Evolutionary conservation across 2,888 invertebrate species (phyloP), one percentile per base, ranked within the genome.

Genomic region (Leptinotarsa peninsularis): DNA sequence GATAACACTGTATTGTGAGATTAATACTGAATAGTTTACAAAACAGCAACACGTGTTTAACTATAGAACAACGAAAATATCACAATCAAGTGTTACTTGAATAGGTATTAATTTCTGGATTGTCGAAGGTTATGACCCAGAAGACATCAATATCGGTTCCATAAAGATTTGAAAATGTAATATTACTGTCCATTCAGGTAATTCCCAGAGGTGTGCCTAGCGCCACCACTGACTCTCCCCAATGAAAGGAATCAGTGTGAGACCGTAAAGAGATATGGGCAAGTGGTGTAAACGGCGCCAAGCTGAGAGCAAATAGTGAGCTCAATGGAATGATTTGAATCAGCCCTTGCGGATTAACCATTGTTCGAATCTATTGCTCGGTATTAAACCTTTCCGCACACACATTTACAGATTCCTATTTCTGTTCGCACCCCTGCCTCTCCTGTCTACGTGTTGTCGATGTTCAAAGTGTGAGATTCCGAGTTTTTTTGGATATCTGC

Each of bases 231-330:
- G 58, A 23, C 54, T 58, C 23, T 3, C 4, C 23, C 43, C 17
- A 77, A 79, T 80, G 82, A 82, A 80, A 78, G 76, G 78, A 80
- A 83, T 84, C 83, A 83, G 83, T 81, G 83, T 83, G 84, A 82
- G 83, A 82, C 81, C 82, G 79, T 79, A 80, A 81, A 82, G 81
- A 81, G 83, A 83, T 82, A 81, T 80, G 82, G 80, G 79, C 82
- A 82, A 84, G 83, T 84, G 84, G 83, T 83, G 81, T 82, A 85
- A 85, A 84, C 82, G 85, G 84, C 84, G 84, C 83, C 85, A 86
- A 85, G 83, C 85, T 83, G 85, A 80, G 85, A 84, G 83, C 84
- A 85, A 86, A 86, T 85, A 86, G 83, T 82, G 81, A 78, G 80
- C 81, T 84, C 79, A 81, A 83, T 81, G 79, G 83, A 81, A 82